Conservation (phyloP, 1,140 invertebrate species). For the Dryas iulia region DNA sequence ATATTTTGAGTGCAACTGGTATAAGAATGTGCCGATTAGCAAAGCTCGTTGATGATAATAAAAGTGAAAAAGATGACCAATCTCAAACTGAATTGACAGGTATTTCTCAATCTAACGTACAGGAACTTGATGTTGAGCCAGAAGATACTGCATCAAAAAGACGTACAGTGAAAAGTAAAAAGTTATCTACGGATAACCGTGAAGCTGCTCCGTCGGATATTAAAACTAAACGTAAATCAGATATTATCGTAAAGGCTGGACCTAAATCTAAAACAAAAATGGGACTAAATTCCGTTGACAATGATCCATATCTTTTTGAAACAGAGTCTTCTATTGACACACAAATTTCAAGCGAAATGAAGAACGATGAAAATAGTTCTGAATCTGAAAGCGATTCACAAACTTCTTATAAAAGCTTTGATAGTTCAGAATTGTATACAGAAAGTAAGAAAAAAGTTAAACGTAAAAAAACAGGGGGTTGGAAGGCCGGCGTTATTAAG, state of each 20-base stretch:
- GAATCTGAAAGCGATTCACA: constrained; percentile 57
- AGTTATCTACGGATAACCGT: not conserved
- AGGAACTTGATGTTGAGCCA: constrained; percentile 32
- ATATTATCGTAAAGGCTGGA: not conserved
- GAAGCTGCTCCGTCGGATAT: not conserved
- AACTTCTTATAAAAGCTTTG: constrained; percentile 51
- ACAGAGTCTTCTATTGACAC: constrained; percentile 54
- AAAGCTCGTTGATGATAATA: constrained; percentile 58
- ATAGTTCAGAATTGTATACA: constrained; percentile 43
- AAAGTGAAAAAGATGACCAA: constrained; percentile 29
- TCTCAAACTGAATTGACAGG: constrained; percentile 33
- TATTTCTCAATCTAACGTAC: constrained; percentile 18
- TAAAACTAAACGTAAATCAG: constrained; percentile 48
- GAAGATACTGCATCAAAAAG: constrained; percentile 42
- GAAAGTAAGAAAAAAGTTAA: constrained; percentile 59
- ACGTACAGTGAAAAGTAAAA: constrained; percentile 48
- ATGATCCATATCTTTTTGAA: constrained; percentile 64
- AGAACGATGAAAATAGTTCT: constrained; percentile 36
- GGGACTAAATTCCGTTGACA: constrained; percentile 12
- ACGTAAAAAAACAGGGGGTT: constrained; percentile 45
- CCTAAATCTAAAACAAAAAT: not conserved
- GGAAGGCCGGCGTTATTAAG: constrained; percentile 61
- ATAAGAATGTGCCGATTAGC: constrained; percentile 80
- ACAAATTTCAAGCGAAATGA: constrained; percentile 40
- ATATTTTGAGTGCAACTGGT: constrained; percentile 77